Conservation (phyloP, 2,797 vertebrate genomes). For the Selene dorsalis region DNA sequence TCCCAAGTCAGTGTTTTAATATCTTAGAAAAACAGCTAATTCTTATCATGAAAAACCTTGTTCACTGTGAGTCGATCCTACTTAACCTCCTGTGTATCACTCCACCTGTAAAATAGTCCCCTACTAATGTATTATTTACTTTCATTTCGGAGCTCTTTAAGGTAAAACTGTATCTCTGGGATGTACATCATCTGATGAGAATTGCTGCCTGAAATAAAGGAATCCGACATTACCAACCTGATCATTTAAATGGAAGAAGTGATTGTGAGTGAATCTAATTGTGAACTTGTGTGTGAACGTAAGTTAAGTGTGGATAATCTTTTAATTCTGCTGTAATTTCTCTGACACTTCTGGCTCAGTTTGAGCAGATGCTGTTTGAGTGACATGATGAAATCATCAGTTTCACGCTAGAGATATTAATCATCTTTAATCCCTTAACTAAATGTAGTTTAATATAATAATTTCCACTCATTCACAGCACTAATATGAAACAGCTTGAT, state of each 20-base stretch:
- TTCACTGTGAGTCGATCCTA: too few relatives aligned
- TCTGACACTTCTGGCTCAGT: background rate
- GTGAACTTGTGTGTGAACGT: background rate
- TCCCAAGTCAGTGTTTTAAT: background rate
- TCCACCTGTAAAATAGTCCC: background rate
- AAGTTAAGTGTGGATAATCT: background rate
- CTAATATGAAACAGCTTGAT: background rate
- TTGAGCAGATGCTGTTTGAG: background rate
- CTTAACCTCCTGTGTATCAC: background rate
- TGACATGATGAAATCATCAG: background rate
- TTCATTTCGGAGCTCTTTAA: background rate
- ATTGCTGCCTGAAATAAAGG: too few relatives aligned
- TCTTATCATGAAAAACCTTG: too few relatives aligned
- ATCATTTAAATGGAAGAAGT: too few relatives aligned
- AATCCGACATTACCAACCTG: too few relatives aligned
- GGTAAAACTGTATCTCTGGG: background rate
- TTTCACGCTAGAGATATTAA: background rate
- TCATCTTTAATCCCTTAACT: background rate
- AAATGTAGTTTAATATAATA: background rate
- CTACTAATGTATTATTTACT: background rate
- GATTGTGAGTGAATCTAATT: too few relatives aligned
- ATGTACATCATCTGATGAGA: background rate
- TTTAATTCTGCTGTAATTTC: background rate
- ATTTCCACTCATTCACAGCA: background rate
- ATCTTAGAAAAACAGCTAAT: background rate